A percentile compares a stretch with the other conserved stretches of the same genome.
Conservation (phyloP, 1,140 invertebrate genomes). For the Gryllus bimaculatus region DNA sequence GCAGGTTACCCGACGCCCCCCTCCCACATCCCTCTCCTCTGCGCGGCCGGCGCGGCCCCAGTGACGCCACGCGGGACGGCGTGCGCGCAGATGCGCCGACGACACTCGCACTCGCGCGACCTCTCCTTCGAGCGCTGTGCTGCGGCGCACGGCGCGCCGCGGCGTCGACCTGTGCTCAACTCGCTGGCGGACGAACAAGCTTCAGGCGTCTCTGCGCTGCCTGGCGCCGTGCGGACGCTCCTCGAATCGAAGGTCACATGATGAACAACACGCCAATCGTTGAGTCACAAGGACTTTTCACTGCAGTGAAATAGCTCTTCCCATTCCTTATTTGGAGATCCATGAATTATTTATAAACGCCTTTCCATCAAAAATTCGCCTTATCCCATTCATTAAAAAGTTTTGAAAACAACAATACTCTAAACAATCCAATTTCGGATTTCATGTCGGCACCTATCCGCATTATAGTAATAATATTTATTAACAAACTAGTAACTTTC, state of each 20-base stretch:
- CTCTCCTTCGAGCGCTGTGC: slow-evolving; percentile 59
- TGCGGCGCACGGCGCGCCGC: slow-evolving; percentile 44
- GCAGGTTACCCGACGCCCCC: not conserved
- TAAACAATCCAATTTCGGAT: no score
- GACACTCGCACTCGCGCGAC: slow-evolving; percentile 62
- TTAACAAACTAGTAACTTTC: no score
- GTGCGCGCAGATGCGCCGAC: slow-evolving; percentile 21
- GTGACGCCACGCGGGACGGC: no score
- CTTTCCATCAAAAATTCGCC: no score
- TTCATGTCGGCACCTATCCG: no score
- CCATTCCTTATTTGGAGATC: no score
- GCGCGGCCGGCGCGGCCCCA: no score
- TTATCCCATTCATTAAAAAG: no score
- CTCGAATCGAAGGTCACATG: slow-evolving; percentile 55
- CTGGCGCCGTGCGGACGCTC: slow-evolving; percentile 49
- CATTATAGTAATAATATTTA: no score
- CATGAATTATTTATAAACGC: no score
- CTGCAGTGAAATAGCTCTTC: not conserved
- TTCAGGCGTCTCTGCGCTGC: slow-evolving; percentile 41
- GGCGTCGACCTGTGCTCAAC: slow-evolving; percentile 74
- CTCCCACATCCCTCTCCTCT: not conserved
- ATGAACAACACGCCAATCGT: slow-evolving; percentile 34
- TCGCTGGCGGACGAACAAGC: slow-evolving; percentile 68
- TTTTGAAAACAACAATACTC: no score
- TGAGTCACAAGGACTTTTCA: slow-evolving; percentile 29